These are phyloP conservation scores for Ctena decussata DNA, from an alignment of 2,888 invertebrate species.

Conservation along the genomic window DNA sequence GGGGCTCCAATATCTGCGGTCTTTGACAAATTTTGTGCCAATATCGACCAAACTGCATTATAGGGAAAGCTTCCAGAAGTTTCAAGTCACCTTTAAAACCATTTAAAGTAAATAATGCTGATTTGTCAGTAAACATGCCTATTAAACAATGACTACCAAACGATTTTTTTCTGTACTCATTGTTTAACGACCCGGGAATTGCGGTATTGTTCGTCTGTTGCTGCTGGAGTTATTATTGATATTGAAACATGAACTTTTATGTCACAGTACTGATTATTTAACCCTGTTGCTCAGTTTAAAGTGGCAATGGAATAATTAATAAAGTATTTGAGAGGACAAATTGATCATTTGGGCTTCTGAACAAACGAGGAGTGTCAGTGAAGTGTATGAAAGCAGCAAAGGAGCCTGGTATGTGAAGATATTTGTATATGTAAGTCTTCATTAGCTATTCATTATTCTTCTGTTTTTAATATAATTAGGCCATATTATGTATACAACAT, in stretches of 20 bases:
- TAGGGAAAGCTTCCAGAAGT: not conserved
- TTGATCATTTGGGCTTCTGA: no score
- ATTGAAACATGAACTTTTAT: not conserved
- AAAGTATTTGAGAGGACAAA: no score
- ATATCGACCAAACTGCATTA: not conserved
- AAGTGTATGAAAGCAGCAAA: no score
- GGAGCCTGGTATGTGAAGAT: no score
- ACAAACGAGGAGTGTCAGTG: no score
- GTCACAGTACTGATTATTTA: not conserved
- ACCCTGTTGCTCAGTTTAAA: conserved; percentile 8
- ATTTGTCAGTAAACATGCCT: not conserved
- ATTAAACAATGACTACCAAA: not conserved
- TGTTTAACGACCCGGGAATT: not conserved
- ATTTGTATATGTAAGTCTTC: no score
- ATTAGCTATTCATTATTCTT: no score
- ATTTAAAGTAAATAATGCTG: not conserved
- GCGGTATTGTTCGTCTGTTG: not conserved
- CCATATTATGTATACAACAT: no score
- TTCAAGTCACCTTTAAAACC: not conserved
- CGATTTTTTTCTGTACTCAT: not conserved
- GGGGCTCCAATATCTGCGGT: no score
- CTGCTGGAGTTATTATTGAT: not conserved
- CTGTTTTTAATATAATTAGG: no score
- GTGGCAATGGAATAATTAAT: not conserved
- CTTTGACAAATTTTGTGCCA: not conserved